Conservation (phyloP, 2,888 invertebrate species). For the Oscheius sp. region DNA sequence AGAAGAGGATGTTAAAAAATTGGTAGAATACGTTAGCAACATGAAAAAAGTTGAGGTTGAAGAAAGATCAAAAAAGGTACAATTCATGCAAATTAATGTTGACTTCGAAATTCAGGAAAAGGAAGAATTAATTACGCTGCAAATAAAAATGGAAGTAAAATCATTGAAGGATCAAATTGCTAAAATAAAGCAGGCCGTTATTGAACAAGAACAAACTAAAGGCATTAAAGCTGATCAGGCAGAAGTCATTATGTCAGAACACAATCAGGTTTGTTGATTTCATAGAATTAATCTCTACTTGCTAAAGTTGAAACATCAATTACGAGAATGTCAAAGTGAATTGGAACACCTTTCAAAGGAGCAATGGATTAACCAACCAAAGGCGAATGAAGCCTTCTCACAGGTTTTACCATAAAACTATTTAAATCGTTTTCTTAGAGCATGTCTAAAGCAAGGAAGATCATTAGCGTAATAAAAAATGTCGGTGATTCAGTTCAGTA, state of each 20-base stretch:
- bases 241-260: conserved; percentile 11
- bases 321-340: background rate
- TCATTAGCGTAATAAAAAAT: background rate
- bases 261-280: background rate
- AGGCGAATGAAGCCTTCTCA: conserved; percentile 5
- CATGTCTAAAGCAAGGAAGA: background rate
- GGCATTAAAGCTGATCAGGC: conserved; percentile 11
- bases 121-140: background rate
- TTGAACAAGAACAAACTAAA: conserved; percentile 1
- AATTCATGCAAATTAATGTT: too few species aligned
- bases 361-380: conserved; percentile 9
- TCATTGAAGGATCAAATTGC: background rate
- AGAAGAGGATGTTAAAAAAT: conserved; percentile 21
- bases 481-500: background rate
- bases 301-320: background rate
- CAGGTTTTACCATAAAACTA: background rate
- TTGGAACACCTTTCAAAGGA: conserved; percentile 7
- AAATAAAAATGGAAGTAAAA: background rate
- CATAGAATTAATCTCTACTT: background rate
- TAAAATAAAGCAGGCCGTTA: background rate
- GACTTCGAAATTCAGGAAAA: conserved; percentile 16
- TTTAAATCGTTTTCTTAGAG: background rate
- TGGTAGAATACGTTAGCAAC: background rate
- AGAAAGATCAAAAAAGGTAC: too few species aligned
- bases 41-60: background rate